Evolutionary conservation across 2,113 vertebrate species (phyloP).

Genomic region (Cranoglanis bouderius): DNA sequence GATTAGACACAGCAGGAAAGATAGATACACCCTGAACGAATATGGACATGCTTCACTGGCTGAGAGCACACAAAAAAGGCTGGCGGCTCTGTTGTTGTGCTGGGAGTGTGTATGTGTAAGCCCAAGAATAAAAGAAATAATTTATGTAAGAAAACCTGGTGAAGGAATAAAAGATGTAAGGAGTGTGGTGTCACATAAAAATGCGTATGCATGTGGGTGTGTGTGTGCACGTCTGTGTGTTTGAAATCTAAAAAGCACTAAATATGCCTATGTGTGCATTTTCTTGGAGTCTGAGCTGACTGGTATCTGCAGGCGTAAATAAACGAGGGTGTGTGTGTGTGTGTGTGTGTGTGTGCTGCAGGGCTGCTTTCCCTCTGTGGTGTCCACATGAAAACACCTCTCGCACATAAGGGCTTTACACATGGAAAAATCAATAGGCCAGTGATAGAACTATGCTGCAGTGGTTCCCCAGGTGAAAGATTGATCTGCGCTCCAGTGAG

Average conservation of each 20-base stretch:
- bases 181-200: conserved; percentile 30
- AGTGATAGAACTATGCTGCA: conserved; percentile 77
- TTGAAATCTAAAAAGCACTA: conserved; percentile 65
- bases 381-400: conserved; percentile 69
- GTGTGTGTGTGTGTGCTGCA: conserved; percentile 58
- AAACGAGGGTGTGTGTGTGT: conserved; percentile 64
- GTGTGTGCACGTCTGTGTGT: conserved; percentile 42
- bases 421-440: conserved; percentile 77
- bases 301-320: conserved; percentile 72
- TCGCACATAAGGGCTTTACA: conserved; percentile 65
- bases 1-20: conserved; percentile 41
- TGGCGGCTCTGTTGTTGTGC: conserved; percentile 7
- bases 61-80: conserved; percentile 54
- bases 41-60: conserved; percentile 50
- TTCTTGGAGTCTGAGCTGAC: conserved; percentile 67
- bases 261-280: conserved; percentile 74
- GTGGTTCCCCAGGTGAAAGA: conserved; percentile 74
- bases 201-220: conserved; percentile 42
- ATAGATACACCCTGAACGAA: conserved; percentile 33
- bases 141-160: conserved; percentile 37
- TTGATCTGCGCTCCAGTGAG: conserved; percentile 74
- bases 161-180: conserved; percentile 29
- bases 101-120: conserved; percentile 19
- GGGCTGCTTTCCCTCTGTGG: conserved; percentile 63
- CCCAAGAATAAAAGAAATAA: background rate